A percentile compares a stretch with the other conserved stretches of the same genome.
These are phyloP conservation scores for Iguana delicatissima DNA, from an alignment of 2,797 vertebrate genomes.

Conservation along the genomic window DNA sequence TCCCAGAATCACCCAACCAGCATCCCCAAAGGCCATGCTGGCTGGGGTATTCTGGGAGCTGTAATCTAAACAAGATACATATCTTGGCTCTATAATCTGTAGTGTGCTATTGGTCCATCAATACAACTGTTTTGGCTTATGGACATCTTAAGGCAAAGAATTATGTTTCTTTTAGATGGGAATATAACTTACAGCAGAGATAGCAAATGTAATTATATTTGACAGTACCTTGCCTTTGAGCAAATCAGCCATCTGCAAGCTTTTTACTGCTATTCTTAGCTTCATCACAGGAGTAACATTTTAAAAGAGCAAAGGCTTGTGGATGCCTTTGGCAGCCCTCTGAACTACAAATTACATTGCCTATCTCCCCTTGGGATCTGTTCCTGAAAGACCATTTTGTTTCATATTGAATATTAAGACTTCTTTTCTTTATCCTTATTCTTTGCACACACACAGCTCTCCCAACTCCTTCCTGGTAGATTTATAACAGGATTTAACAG, in stretches of 20 bases:
- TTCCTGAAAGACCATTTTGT: slow-evolving; percentile 26
- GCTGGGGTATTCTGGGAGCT: too few species aligned
- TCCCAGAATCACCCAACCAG: not conserved
- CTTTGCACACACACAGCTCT: not conserved
- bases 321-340: slow-evolving; percentile 28
- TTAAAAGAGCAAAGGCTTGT: slow-evolving; percentile 34
- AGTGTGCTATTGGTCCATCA: not conserved
- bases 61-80: too few species aligned
- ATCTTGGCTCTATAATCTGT: too few species aligned
- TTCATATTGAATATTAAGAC: slow-evolving; percentile 20
- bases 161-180: not conserved
- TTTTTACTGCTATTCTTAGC: slow-evolving; percentile 42
- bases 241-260: slow-evolving; percentile 29
- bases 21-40: too few species aligned
- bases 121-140: not conserved
- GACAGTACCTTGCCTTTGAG: slow-evolving; percentile 32
- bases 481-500: not conserved
- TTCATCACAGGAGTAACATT: slow-evolving; percentile 12
- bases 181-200: slow-evolving; percentile 22
- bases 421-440: slow-evolving; percentile 5
- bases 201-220: slow-evolving; percentile 23
- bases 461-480: not conserved
- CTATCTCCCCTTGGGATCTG: not conserved
- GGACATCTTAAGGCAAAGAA: slow-evolving; percentile 3
- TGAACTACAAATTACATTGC: slow-evolving; percentile 31